Evolutionary conservation across 1,140 invertebrate genomes (phyloP), one percentile per base, ranked within the genome.

Genomic region (Maniola jurtina): DNA sequence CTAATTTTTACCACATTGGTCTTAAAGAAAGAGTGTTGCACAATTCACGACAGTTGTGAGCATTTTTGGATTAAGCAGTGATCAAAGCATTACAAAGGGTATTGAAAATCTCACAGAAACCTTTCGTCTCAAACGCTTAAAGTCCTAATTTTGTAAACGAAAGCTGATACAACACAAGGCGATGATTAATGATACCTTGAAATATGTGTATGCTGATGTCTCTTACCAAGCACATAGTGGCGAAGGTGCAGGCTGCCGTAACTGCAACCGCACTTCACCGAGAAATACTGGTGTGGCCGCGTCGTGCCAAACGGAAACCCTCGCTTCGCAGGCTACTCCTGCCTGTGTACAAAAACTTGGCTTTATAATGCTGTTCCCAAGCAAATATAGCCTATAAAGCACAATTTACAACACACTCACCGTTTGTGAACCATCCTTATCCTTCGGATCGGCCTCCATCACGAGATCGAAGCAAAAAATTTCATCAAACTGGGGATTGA

Each of bases 401-500:
- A 25, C 25, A 25, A 4, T 2, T 8, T n/a, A 40, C 5, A 57
- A 38, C n/a, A 63, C 77, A 84, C 90, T 88, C 72, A 93, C 92
- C 68, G 92, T 88, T 77, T 93, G 92, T 6, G 91, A 91, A 61
- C 88, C 90, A 73, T 90, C 92, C 88, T 84, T 89, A 64, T 91
- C 88, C 73, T 89, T 89, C 33, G 86, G 88, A 64, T 93, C 92
- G 58, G 91, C 88, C 64, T 94, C 93, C 71, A 93, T 92, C 58
- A 89, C 91, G 90, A 95, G 95, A 93, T 97, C 95, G 93, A 98
- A 98, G 78, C 94, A 93, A 89, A 98, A 96, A 66, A 93, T 94
- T 91, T 98, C 97, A 82, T 98, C 96, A 88, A 97, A 98, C 76
- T 95, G 94, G 25, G 97, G 97, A 82, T 95, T 95, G 68, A 95